phyloP scores from a whole-genome alignment of 2,797 vertebrate genomes.

The Myotis findleyi region DNA sequence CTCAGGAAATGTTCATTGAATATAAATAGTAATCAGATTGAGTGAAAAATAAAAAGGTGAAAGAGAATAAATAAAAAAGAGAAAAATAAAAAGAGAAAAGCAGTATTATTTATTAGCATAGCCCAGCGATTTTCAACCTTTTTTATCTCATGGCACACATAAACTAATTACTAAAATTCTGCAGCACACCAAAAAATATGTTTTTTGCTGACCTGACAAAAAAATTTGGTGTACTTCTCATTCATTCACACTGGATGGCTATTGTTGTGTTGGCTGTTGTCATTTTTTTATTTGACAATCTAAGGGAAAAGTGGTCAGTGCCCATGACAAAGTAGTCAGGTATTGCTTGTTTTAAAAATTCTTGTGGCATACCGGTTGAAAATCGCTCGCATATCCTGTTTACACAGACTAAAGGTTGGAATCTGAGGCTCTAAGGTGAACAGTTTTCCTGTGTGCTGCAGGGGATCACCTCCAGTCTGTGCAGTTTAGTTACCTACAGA shows the following conservation, averaged over 20 bases:
- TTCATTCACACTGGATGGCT: background rate
- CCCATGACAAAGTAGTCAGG: background rate
- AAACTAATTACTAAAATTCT: background rate
- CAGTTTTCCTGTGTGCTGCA: background rate
- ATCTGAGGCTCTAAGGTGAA: conserved; percentile 18
- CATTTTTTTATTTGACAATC: background rate
- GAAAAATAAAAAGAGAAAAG: conserved; percentile 47
- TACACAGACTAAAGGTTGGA: conserved; percentile 34
- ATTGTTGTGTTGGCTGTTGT: background rate
- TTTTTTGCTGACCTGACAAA: background rate
- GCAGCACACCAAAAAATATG: background rate
- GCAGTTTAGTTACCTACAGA: background rate
- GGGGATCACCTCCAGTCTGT: background rate
- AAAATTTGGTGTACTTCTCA: background rate
- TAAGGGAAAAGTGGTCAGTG: background rate
- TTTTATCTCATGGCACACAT: background rate
- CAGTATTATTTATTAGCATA: conserved; percentile 28
- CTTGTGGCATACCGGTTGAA: background rate
- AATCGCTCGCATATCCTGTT: background rate
- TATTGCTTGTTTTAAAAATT: background rate
- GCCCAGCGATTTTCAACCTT: background rate
- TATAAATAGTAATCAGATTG: conserved; percentile 23
- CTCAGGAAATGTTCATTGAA: conserved; percentile 42
- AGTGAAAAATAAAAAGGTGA: conserved; percentile 16
- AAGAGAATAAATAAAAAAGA: no score